A percentile compares a stretch with the other conserved stretches of the same genome.
phyloP scores from a whole-genome alignment of 2,888 invertebrate species.

The Micoletzkya japonica region DNA sequence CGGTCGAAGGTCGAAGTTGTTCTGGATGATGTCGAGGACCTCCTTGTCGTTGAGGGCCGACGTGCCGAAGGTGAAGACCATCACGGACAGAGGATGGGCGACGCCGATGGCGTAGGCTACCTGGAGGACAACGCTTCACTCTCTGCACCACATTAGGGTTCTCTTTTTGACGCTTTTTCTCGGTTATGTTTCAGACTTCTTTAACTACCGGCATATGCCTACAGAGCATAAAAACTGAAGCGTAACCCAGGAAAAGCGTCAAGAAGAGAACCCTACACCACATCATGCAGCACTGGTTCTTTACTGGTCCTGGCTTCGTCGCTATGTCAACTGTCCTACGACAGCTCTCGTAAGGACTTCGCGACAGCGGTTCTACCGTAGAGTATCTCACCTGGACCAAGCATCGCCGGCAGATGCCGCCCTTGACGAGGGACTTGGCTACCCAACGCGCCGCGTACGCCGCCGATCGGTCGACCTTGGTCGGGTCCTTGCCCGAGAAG shows the following conservation, averaged over 20 bases:
- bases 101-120: conserved; percentile 85
- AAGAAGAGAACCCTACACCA: neutral
- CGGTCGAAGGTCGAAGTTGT: conserved; percentile 94
- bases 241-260: no score
- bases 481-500: conserved; percentile 93
- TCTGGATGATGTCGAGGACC: conserved; percentile 80
- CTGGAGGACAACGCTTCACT: conserved; percentile 26
- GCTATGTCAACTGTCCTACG: neutral
- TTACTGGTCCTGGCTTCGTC: neutral
- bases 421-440: conserved; percentile 92
- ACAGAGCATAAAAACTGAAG: no score
- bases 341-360: neutral
- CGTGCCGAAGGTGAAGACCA: conserved; percentile 94
- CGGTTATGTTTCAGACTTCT: no score
- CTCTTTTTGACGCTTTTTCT: no score
- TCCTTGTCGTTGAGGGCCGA: conserved; percentile 79
- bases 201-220: no score
- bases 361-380: neutral
- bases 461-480: conserved; percentile 84
- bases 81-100: conserved; percentile 92
- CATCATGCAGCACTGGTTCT: conserved; percentile 1
- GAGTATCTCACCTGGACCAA: conserved; percentile 77
- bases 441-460: conserved; percentile 99
- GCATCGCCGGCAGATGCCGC: conserved; percentile 91
- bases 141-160: no score